These are phyloP conservation scores for Cephus pulcher DNA, from an alignment of 2,888 invertebrate species.

Conservation along the genomic window DNA sequence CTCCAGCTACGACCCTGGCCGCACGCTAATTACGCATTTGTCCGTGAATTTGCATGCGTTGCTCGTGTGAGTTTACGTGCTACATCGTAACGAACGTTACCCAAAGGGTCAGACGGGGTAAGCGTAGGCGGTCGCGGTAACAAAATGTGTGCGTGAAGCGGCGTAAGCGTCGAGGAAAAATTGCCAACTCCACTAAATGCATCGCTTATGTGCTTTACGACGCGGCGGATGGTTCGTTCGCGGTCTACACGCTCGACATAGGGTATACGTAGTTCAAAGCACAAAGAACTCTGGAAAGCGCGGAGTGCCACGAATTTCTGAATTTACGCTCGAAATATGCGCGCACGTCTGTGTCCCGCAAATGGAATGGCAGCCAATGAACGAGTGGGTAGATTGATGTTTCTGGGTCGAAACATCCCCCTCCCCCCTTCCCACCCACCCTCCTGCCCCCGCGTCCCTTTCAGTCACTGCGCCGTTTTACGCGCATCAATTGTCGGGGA, in stretches of 20 bases:
- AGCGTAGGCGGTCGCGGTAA: not conserved
- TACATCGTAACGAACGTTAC: conserved; percentile 3
- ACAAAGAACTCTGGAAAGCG: not conserved
- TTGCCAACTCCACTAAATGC: not conserved
- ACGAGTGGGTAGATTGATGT: not conserved
- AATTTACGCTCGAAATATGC: conserved; percentile 30
- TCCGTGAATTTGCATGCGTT: conserved; percentile 56
- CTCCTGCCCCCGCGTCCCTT: no score
- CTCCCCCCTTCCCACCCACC: not conserved
- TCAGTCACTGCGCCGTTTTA: not conserved
- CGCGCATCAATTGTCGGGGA: not conserved
- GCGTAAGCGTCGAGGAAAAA: not conserved
- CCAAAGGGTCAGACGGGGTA: not conserved
- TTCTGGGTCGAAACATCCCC: not conserved
- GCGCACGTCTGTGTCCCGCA: conserved; percentile 13
- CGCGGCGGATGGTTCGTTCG: not conserved
- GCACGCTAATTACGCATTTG: conserved; percentile 58
- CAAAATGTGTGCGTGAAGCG: not conserved
- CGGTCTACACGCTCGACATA: not conserved
- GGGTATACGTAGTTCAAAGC: not conserved
- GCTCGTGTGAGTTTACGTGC: conserved; percentile 26
- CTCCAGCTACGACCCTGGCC: not conserved
- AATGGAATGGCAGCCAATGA: not conserved
- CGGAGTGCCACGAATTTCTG: conserved; percentile 25
- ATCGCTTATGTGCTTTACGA: conserved; percentile 1